Base-by-base conservation (phyloP, 1,140 invertebrate genomes). In the Ceratitis capitata region DNA sequence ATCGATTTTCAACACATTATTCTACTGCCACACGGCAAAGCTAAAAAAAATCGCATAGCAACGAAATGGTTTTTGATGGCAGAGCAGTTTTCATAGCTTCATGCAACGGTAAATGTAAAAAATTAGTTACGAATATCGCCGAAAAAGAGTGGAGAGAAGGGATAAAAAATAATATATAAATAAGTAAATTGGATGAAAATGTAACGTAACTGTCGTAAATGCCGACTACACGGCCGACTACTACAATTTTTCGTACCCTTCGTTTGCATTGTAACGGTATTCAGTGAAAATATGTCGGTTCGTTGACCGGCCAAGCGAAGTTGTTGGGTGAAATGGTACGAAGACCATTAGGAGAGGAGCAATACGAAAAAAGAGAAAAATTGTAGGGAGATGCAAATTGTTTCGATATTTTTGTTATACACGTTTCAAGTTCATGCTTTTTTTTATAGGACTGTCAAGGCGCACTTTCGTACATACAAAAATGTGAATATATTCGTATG, bases 131-230 rank as follows among this genome's bases (percentile, higher is more conserved):
- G 7, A 6, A 23, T 14, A 23, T 45, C 16, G 4, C 42, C 1
- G 64, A n/a, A n/a, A 39, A 45, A 45, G n/a, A 45, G n/a, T 14
- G 39, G 19, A 45, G 69, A 6, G 45, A 78, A 78, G 69, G 9
- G 61, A n/a, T n/a, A n/a, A n/a, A 32, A 69, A 69, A 7, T 7
- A 78, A 10, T 45, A 78, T 14, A 7, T 35, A 42, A 45, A 45
- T n/a, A 23, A 78, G 16, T 23, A 78, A 78, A 69, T 56, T 56
- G 19, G 23, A 56, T 56, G 19, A 56, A 56, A 42, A 16, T 69
- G 39, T 78, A 78, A 35, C 29, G 32, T 45, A 78, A 78, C 69
- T 39, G 39, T 78, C 45, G 35, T 78, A n/a, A n/a, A n/a, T 78
- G 19, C 6, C 69, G 10, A 78, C 35, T n/a, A 78, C 39, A 19